Conservation (phyloP, 2,888 invertebrate genomes). For the Pristionchus entomophagus region DNA sequence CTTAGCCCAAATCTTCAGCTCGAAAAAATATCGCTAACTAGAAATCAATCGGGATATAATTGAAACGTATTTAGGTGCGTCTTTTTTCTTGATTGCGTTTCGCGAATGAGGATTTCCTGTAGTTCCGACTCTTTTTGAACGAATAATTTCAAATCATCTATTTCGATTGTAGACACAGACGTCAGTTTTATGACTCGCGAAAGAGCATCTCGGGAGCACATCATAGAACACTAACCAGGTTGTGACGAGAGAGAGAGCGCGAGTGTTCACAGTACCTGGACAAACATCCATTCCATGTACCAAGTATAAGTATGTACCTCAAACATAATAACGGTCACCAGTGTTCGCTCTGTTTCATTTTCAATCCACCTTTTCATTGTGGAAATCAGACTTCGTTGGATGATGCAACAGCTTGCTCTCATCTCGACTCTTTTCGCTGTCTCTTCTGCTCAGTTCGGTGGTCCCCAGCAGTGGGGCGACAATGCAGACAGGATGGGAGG, state of each 20-base stretch:
- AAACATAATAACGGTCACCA: neutral
- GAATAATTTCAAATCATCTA: no score
- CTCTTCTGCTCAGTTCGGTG: neutral
- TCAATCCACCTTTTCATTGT: no score
- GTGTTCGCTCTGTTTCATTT: neutral
- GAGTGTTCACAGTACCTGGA: neutral
- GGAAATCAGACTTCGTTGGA: neutral
- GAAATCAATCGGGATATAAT: no score
- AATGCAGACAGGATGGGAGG: neutral
- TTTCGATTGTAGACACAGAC: no score
- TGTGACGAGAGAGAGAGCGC: neutral
- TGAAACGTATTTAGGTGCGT: no score
- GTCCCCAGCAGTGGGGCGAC: neutral
- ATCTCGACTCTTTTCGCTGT: neutral
- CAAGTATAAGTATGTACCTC: neutral
- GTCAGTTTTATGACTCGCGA: no score
- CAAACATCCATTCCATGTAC: neutral
- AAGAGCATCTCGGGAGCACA: constrained; percentile 16
- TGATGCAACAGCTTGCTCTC: neutral
- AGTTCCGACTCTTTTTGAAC: no score
- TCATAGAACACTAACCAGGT: neutral
- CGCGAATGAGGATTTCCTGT: no score
- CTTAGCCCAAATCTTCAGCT: no score
- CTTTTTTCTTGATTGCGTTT: no score
- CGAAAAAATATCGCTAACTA: no score